Conservation (phyloP, 2,797 vertebrate species). For the Malurus leucopterus region DNA sequence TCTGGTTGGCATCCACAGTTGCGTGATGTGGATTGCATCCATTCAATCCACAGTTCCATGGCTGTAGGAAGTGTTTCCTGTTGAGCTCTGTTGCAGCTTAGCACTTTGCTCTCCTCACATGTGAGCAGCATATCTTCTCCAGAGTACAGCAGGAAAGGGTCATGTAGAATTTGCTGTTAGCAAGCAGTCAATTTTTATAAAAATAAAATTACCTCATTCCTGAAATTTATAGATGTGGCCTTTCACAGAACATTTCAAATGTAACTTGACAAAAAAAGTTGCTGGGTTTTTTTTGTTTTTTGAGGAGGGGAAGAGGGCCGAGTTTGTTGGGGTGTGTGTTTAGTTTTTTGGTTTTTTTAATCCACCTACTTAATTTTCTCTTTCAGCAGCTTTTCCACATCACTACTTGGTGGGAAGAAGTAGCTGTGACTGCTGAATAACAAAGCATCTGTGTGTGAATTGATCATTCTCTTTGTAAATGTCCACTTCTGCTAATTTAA, state of each 20-base stretch:
- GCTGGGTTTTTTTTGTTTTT: neutral
- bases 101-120: neutral
- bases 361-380: neutral
- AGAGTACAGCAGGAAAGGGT: neutral
- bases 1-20: neutral
- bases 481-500: neutral
- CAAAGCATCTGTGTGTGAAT: neutral
- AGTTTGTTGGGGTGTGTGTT: accelerated
- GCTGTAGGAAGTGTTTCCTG: neutral
- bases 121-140: neutral
- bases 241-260: neutral
- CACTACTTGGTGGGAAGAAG: neutral
- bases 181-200: neutral
- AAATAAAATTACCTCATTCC: neutral
- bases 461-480: neutral
- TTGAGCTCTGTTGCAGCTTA: neutral
- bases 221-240: neutral
- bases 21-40: neutral
- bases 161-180: neutral
- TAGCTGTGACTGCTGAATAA: neutral
- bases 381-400: neutral
- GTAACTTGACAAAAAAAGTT: neutral
- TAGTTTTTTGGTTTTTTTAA: neutral
- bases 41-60: neutral
- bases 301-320: accelerated